phyloP scores from a whole-genome alignment of 2,888 invertebrate species.

The Troides oblongomaculatus region DNA sequence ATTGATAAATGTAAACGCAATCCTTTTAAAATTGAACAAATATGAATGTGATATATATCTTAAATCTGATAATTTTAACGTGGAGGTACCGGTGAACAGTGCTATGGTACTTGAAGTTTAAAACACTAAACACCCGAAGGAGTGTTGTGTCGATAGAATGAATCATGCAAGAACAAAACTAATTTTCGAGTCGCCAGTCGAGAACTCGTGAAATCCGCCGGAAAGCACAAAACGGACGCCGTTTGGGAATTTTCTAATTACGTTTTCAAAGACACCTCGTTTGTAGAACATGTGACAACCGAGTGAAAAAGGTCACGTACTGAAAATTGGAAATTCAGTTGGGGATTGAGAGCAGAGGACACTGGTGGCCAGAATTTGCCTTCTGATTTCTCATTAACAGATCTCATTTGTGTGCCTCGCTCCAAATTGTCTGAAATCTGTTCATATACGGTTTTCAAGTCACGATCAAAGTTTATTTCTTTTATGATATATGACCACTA shows the following conservation, averaged over 20 bases:
- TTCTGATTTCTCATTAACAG: conserved; percentile 62
- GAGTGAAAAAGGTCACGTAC: conserved; percentile 76
- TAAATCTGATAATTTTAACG: no score
- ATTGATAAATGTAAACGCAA: no score
- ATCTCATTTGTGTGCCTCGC: conserved; percentile 53
- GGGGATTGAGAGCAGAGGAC: conserved; percentile 34
- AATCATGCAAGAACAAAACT: conserved; percentile 58
- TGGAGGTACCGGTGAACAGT: not conserved
- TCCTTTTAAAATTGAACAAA: no score
- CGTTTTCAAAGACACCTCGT: conserved; percentile 79
- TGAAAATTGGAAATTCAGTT: conserved; percentile 67
- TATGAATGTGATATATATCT: no score
- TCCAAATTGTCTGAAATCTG: conserved; percentile 34
- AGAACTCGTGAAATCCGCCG: conserved; percentile 51
- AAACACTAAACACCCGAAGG: conserved; percentile 22
- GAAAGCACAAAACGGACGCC: conserved; percentile 58
- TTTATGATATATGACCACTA: no score
- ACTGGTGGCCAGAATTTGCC: conserved; percentile 50
- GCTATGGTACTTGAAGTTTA: not conserved
- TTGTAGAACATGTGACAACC: conserved; percentile 74
- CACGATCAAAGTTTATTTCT: no score
- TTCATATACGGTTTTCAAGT: conserved; percentile 1
- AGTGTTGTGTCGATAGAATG: conserved; percentile 31
- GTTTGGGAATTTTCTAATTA: conserved; percentile 79
- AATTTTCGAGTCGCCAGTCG: conserved; percentile 57